Evolutionary conservation across 2,113 vertebrate genomes (phyloP).

Genomic region (Petaurus breviceps): DNA sequence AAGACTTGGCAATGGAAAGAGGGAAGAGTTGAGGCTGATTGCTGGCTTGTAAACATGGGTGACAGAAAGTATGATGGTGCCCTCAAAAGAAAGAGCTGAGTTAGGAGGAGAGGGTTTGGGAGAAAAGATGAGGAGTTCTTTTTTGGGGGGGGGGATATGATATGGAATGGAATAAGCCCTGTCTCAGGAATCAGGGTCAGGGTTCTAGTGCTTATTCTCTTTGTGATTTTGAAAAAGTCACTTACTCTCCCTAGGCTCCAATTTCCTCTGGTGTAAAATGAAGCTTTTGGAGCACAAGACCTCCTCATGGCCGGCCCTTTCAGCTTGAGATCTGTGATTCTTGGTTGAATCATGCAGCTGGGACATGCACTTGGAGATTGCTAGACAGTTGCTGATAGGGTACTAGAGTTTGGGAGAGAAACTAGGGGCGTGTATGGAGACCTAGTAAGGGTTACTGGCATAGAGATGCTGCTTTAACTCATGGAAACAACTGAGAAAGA

Average conservation of each 20-base stretch:
- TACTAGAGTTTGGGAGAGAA: background rate
- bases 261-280: background rate
- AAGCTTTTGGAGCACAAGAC: background rate
- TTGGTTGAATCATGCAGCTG: background rate
- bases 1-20: background rate
- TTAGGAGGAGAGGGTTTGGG: background rate
- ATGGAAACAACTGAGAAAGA: background rate
- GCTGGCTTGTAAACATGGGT: background rate
- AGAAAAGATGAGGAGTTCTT: background rate
- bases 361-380: background rate
- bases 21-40: background rate
- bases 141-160: background rate
- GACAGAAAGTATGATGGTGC: background rate
- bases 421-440: background rate
- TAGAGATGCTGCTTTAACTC: background rate
- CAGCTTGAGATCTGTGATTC: background rate
- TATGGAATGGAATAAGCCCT: background rate
- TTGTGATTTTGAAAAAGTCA: background rate
- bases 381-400: background rate
- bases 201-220: background rate
- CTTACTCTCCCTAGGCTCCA: background rate
- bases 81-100: background rate
- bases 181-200: background rate
- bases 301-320: background rate
- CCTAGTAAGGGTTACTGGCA: background rate